Base-by-base conservation (phyloP, 2,888 invertebrate species). In the Coelopa pilipes region DNA sequence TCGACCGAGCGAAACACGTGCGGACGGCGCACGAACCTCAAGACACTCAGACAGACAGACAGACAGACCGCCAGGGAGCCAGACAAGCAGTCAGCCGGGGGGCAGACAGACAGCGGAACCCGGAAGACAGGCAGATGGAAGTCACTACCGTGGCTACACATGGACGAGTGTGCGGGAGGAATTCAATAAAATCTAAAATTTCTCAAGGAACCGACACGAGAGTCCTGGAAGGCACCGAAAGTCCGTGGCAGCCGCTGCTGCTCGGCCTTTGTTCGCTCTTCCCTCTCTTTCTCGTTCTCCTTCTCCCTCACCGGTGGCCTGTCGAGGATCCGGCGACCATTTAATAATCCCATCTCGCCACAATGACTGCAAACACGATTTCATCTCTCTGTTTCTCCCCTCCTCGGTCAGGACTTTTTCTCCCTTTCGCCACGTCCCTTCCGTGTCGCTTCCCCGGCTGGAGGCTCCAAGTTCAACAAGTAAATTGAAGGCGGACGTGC, bases 401-500 rank as follows among this genome's bases (percentile, higher is more conserved):
- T 46, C 59, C 11, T 34, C 7, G 34, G 34, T 34, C 34, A 34
- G 2, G 7, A 4, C 34, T 34, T 7, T 34, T 34, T 34, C 34
- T 34, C 34, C 7, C 34, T 34, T 34, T 34, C 34, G 34, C 34
- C 7, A 34, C 7, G 2, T 34, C 34, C 7, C 7, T 34, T 34
- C 34, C 7, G 7, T 34, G 34, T 34, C 34, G 2, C 34, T 34
- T 34, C 55, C 12, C 53, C 47, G 24, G 34, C 45, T 53, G 2
- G 5, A 53, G 34, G 71, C 47, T 57, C 73, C 77, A 79, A 81
- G 79, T 80, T 82, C 82, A 82, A 82, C 82, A 82, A 82, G 82
- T 82, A 82, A 71, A 82, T 82, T 82, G 82, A 82, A 82, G 82
- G 77, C 77, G 77, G 79, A 82, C 82, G 82, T 82, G 82, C 80